phyloP scores from a whole-genome alignment of 2,113 vertebrate species.

The Zosterops pallidus region DNA sequence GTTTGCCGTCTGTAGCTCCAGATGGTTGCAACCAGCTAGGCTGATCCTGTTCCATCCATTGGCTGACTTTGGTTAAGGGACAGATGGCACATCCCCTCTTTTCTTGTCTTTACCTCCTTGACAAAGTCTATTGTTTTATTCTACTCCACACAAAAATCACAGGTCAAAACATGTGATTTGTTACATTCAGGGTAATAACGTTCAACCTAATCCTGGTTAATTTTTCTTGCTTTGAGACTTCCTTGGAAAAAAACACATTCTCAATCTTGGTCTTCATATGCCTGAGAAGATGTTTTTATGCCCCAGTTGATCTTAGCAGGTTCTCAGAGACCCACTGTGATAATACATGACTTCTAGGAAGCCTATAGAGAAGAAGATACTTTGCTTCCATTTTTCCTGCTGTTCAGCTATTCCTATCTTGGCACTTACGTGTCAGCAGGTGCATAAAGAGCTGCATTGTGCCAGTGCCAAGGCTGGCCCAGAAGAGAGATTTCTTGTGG shows the following conservation, averaged over 20 bases:
- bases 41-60: conserved; percentile 56
- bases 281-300: neutral
- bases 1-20: conserved; percentile 65
- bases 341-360: conserved; percentile 44
- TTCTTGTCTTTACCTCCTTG: conserved; percentile 45
- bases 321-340: conserved; percentile 16
- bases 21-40: conserved; percentile 63
- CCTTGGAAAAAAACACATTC: neutral
- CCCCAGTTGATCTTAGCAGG: neutral
- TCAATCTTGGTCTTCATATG: neutral
- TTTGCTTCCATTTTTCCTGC: conserved; percentile 35
- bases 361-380: conserved; percentile 9
- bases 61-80: conserved; percentile 58
- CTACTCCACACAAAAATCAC: neutral
- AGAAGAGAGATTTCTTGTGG: conserved; percentile 9
- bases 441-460: neutral
- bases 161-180: neutral
- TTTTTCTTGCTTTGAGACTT: neutral
- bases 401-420: conserved; percentile 51
- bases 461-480: conserved; percentile 15
- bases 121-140: conserved; percentile 34
- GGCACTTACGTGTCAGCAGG: conserved; percentile 27
- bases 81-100: conserved; percentile 51
- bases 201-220: neutral
- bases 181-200: neutral